Evolutionary conservation across 2,113 vertebrate species (phyloP), one percentile per base, ranked within the genome.

Genomic region (Serinus canaria): DNA sequence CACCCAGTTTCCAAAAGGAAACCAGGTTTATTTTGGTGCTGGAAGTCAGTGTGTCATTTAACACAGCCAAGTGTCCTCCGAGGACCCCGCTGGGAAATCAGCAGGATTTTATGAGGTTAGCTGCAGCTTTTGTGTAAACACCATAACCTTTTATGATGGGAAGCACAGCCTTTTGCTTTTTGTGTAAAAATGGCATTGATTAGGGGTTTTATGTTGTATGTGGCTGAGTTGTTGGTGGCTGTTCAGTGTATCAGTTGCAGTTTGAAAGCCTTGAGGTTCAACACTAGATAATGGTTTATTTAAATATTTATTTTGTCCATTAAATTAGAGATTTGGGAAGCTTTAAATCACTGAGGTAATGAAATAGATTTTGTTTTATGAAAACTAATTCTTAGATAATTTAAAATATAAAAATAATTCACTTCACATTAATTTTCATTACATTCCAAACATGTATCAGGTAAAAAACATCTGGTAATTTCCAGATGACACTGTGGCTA

Each of bases 131-230:
- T 97, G 97, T 97, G 97, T 97, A 98, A 98, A 98, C 96, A 96
- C 92, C 87, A 86, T 98, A 98, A 98, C 67, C 21, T 98, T 98
- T 98, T 98, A 98, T 98, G 97, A 97, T 98, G 97, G 98, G 97
- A 98, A 98, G 97, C 94, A 94, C 89, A 96, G 97, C 92, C 91
- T 96, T 98, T 95, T 94, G 37, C 60, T 97, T 97, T 98, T 97
- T 97, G 96, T 95, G 96, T 96, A 96, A 96, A 96, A 97, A 96
- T 87, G 68, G 89, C 83, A 88, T 94, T 95, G 94, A 96, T 93
- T 90, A 96, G 79, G 24, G 44, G 1, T 88, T 95, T 92, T 96
- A 92, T 87, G 89, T 95, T 15, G 2, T 56, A 39, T 55, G 66
- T 41, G 24, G 20, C 24, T 53, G 35, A 93, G 92, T 90, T 13